Evolutionary conservation across 1,140 invertebrate species (phyloP).

Genomic region (Papilio glaucus): DNA sequence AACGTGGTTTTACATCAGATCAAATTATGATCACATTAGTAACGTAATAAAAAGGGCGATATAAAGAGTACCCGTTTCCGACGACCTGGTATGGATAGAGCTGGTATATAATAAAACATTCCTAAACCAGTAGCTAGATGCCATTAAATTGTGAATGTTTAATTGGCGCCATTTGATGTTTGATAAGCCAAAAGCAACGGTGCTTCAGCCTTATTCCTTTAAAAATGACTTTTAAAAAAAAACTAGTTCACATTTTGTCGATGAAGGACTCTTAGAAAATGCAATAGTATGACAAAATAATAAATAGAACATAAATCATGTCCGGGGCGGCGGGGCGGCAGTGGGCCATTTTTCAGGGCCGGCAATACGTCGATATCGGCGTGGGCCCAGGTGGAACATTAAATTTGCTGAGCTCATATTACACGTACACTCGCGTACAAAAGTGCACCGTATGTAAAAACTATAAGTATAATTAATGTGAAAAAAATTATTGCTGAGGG

Average conservation of each 20-base stretch:
- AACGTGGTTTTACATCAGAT: too few relatives aligned
- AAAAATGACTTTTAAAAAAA: too few relatives aligned
- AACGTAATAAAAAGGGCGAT: too few relatives aligned
- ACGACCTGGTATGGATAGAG: too few relatives aligned
- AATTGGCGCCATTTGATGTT: too few relatives aligned
- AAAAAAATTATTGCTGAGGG: not conserved
- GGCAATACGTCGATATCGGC: conserved; percentile 37
- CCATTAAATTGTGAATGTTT: too few relatives aligned
- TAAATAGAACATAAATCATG: conserved; percentile 10
- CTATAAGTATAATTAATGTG: not conserved
- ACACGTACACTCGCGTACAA: conserved; percentile 35
- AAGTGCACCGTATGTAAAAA: not conserved
- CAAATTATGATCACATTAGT: too few relatives aligned
- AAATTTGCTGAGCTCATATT: conserved; percentile 40
- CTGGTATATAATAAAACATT: too few relatives aligned
- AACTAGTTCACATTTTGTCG: not conserved
- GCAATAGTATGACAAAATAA: not conserved
- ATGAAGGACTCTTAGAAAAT: conserved; percentile 1
- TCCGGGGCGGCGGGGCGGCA: not conserved
- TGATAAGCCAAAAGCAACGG: too few relatives aligned
- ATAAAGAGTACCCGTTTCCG: too few relatives aligned
- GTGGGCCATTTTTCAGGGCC: conserved; percentile 38
- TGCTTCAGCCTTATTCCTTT: too few relatives aligned
- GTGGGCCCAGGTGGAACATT: conserved; percentile 40
- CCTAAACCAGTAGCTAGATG: too few relatives aligned